These are phyloP conservation scores for Ptilodon capucinus DNA, from an alignment of 2,888 invertebrate species.

Conservation along the genomic window DNA sequence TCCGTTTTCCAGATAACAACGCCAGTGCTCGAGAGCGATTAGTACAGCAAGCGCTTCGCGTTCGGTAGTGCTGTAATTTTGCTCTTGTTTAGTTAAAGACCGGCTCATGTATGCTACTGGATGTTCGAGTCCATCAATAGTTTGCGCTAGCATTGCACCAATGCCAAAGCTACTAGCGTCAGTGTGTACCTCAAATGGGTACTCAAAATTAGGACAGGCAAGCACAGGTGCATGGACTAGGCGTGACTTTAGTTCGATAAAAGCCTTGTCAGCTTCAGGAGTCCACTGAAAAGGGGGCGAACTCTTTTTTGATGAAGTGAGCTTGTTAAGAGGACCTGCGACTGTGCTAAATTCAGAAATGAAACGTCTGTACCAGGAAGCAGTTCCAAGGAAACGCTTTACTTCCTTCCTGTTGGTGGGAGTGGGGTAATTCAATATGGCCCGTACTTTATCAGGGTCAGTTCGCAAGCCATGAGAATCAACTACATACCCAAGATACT, in stretches of 20 bases:
- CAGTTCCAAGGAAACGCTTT: constrained; percentile 30
- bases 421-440: constrained; percentile 25
- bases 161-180: constrained; percentile 27
- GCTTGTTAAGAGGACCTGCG: constrained; percentile 25
- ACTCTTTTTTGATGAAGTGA: constrained; percentile 24
- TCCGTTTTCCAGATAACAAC: too few species aligned
- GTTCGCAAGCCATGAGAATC: constrained; percentile 28
- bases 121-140: constrained; percentile 19
- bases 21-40: too few species aligned
- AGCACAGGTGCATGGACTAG: constrained; percentile 13
- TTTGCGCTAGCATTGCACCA: too few species aligned
- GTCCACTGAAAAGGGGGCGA: constrained; percentile 23
- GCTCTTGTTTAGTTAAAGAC: background rate
- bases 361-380: constrained; percentile 30
- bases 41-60: too few species aligned
- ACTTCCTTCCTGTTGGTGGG: constrained; percentile 24
- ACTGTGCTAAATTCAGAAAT: constrained; percentile 26
- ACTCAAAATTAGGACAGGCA: constrained; percentile 21
- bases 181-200: constrained; percentile 25
- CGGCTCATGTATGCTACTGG: constrained; percentile 4
- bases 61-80: background rate
- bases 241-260: constrained; percentile 9
- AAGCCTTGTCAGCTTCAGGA: constrained; percentile 17
- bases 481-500: constrained; percentile 33
- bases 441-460: constrained; percentile 31